Evolutionary conservation across 2,888 invertebrate species (phyloP), one percentile per base, ranked within the genome.

Genomic region (Tolmerus cingulatus): DNA sequence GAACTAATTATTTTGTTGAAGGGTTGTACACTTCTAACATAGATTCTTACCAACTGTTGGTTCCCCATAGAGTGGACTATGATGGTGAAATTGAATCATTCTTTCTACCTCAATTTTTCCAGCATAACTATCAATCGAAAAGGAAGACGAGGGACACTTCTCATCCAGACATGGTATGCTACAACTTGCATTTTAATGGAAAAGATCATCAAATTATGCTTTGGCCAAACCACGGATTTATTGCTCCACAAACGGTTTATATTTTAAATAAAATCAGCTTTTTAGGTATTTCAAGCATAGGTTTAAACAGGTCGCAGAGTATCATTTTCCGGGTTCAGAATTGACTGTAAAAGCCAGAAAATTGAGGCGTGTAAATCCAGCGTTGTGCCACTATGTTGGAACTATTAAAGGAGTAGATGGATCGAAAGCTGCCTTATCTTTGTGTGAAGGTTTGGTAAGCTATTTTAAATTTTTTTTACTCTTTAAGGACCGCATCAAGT

Each of bases 311-410:
- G 92, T 66, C 88, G 34, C 91, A 55, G 92, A 93, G 89, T 76
- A 87, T 87, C 90, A 90, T 77, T 89, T 78, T 87, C 82, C 92
- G 77, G 89, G 91, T 82, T 90, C 92, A 16, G 89, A 89, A 34
- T 79, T 88, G 9, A 89, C 90, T 46, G 90, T 92, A 16, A 89
- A 91, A 40, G 89, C 91, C 19, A 89, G 91, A 74, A 89, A 90
- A 78, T 76, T 93, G 2, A 76, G 82, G 77, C 89, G 89, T 57
- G 90, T 90, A 7, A 87, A 91, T 34, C 89, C 90, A 77, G 89
- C 89, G 9, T 90, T 91, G 12, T 94, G 94, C 87, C 94, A 94
- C 89, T 95, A 94, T 89, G 93, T 93, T 1, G 95, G 94, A 3
- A 90, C 89, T 66, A 90, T 95, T 23, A 90, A 92, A 78, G 93